Percentiles rank a stretch among this genome's conserved stretches.
Evolutionary conservation across 2,888 invertebrate genomes (phyloP).

Genomic region (Stenodera caucasica): DNA sequence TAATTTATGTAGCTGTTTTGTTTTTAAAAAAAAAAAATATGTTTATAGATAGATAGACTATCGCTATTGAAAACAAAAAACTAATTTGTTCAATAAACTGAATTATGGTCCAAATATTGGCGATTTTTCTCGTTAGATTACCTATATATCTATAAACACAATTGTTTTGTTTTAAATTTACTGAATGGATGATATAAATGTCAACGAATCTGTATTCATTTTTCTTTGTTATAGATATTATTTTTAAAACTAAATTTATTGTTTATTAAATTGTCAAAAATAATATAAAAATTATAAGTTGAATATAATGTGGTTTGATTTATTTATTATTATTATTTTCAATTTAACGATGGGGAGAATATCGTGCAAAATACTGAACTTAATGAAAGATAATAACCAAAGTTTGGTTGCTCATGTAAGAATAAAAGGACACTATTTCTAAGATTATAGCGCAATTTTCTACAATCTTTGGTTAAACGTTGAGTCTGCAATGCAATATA

Average conservation of each 20-base stretch:
- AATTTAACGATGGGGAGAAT: constrained; percentile 4
- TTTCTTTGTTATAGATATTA: not conserved
- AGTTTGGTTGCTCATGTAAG: constrained; percentile 30
- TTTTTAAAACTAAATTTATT: constrained; percentile 24
- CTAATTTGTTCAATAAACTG: not conserved
- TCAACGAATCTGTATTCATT: constrained; percentile 12
- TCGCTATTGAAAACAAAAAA: too few relatives aligned
- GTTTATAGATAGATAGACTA: not conserved
- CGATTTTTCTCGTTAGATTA: not conserved
- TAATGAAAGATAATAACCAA: constrained; percentile 30
- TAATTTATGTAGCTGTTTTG: not conserved
- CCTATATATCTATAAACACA: constrained; percentile 5
- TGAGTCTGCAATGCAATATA: constrained; percentile 42
- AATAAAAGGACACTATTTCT: constrained; percentile 33
- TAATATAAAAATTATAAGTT: constrained; percentile 34
- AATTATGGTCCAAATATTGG: not conserved
- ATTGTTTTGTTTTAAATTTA: not conserved
- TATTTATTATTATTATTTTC: not conserved
- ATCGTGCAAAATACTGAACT: constrained; percentile 13
- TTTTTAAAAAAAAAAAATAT: not conserved
- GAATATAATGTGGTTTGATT: constrained; percentile 19
- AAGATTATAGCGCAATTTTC: constrained; percentile 42
- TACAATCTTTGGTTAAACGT: constrained; percentile 39
- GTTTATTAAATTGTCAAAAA: constrained; percentile 35
- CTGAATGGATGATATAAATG: constrained; percentile 13